phyloP scores from a whole-genome alignment of 1,140 invertebrate genomes.

The Sarcophaga peregrina region DNA sequence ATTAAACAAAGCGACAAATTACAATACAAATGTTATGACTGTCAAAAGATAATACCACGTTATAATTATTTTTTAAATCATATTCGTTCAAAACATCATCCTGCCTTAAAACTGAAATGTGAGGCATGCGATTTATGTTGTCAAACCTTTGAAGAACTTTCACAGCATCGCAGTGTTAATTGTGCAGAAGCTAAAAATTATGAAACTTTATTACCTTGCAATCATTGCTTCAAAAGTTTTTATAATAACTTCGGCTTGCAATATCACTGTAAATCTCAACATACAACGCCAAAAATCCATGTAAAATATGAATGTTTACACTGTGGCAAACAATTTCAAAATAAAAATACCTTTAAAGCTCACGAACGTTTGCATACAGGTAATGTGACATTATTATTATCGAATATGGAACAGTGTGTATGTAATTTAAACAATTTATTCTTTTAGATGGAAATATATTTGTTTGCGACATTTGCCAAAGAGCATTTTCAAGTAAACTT shows the following conservation, averaged over 20 bases:
- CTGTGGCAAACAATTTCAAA: constrained; percentile 34
- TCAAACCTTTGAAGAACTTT: not conserved
- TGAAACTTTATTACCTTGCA: constrained; percentile 20
- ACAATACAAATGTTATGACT: constrained; percentile 44
- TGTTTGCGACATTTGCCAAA: constrained; percentile 16
- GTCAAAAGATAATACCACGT: constrained; percentile 33
- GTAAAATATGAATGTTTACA: constrained; percentile 23
- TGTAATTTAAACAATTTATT: not conserved
- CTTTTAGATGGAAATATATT: constrained; percentile 41
- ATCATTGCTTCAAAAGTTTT: constrained; percentile 37
- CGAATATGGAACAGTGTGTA: not conserved
- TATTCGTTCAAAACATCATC: constrained; percentile 37
- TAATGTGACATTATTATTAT: not conserved
- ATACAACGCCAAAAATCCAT: not conserved
- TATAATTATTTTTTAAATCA: constrained; percentile 43
- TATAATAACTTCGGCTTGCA: not conserved
- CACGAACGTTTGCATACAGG: constrained; percentile 37
- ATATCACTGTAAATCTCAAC: constrained; percentile 14
- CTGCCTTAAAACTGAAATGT: constrained; percentile 36
- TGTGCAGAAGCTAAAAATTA: not conserved
- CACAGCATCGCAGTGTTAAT: not conserved
- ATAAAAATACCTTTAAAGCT: not conserved
- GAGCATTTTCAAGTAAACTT: constrained; percentile 28
- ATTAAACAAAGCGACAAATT: not conserved
- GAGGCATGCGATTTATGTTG: constrained; percentile 32